Evolutionary conservation across 2,797 vertebrate species (phyloP).

Genomic region (Lindbergichthys nudifrons): DNA sequence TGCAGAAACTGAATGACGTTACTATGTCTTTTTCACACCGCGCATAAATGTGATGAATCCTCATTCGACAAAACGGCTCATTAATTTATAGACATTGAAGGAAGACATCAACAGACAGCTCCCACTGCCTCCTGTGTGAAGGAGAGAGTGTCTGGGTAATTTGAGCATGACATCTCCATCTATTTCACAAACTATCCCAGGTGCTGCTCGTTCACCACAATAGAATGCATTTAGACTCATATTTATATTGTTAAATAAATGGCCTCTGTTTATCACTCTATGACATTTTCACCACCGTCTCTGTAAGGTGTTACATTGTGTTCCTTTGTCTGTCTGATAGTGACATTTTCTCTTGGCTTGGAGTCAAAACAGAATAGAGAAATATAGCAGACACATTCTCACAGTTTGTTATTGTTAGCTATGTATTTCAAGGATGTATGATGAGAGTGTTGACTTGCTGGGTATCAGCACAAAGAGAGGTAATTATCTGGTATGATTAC

Average conservation of each 20-base stretch:
- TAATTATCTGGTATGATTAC: constrained; percentile 16
- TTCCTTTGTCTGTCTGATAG: constrained; percentile 24
- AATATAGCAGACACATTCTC: background rate
- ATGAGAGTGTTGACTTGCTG: constrained; percentile 5
- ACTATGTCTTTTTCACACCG: constrained; percentile 27
- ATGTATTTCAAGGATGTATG: constrained; percentile 34
- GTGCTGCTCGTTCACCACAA: constrained; percentile 34
- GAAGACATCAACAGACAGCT: constrained; percentile 33
- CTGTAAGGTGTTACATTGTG: constrained; percentile 7
- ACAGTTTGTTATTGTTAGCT: constrained; percentile 12
- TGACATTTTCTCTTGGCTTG: constrained; percentile 34
- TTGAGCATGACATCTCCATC: constrained; percentile 63
- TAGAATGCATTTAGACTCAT: constrained; percentile 18
- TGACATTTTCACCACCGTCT: constrained; percentile 26
- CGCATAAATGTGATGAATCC: constrained; percentile 26
- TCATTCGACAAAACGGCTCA: constrained; percentile 35
- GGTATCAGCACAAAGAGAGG: constrained; percentile 16
- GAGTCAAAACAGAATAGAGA: constrained; percentile 24
- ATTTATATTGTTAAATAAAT: constrained; percentile 35
- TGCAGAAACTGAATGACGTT: background rate
- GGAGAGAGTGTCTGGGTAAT: constrained; percentile 31
- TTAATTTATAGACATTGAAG: constrained; percentile 52
- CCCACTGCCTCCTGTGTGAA: constrained; percentile 40
- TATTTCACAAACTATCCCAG: constrained; percentile 52
- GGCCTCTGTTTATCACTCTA: constrained; percentile 15